Evolutionary conservation across 1,140 invertebrate genomes (phyloP), one percentile per base, ranked within the genome.

Genomic region (Drosophila tani): DNA sequence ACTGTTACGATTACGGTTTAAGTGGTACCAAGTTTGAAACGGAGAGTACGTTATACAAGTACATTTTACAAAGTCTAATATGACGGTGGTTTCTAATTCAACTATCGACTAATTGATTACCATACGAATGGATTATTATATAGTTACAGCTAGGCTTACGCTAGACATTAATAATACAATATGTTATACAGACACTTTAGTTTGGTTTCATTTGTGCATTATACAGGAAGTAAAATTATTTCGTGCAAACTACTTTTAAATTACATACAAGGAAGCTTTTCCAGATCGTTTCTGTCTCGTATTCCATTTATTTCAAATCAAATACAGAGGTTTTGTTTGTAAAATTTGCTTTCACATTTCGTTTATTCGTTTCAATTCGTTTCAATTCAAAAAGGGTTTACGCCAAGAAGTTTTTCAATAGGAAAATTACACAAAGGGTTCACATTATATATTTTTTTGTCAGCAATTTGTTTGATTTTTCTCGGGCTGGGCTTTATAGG

Each of bases 41-140:
- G 40, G 41, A 62, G 43, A 62, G 71, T 81, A 81, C 79, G 79
- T 81, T 65, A 62, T 83, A 79, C 59, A 63, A 81, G 66, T 87
- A 86, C 79, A 82, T 80, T 76, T 82, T 87, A 82, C 78, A 88
- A 86, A 88, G 81, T 88, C 84, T 88, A 88, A 88, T 79, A 88
- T 88, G 84, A 90, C 84, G 84, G 84, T 88, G 84, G 84, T 88
- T 88, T 88, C 85, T 88, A 88, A 90, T 66, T 88, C 78, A 81
- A 84, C 85, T 88, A 84, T 90, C 15, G 64, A 60, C 85, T 88
- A 88, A 79, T 83, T 82, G 50, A 73, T 63, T 74, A 74, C 57
- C 60, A 46, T 74, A 51, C 57, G 45, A 65, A 43, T 66, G 43
- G 35, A 53, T 41, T 75, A 64, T 49, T 50, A 41, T 47, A 32